Evolutionary conservation across 2,797 vertebrate species (phyloP), one percentile per base, ranked within the genome.

Genomic region (Sebastolobus altivelis): DNA sequence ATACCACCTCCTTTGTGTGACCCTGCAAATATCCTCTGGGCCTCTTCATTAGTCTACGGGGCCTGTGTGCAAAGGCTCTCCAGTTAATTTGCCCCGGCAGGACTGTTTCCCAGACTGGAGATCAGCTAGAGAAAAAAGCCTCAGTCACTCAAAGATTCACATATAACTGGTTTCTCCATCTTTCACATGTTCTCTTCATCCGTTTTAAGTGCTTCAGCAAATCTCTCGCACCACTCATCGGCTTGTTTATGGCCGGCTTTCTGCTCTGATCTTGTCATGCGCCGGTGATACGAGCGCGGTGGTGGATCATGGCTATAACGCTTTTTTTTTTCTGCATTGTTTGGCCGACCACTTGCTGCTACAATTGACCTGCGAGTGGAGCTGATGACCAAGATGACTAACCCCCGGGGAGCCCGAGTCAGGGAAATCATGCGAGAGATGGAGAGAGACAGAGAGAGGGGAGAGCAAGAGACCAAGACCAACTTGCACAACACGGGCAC

Each of bases 11-110:
- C 94, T 94, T 94, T 91, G 94, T 94, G 93, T 94, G 93, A 95
- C 93, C 96, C 94, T 92, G 92, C 92, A 96, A 95, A 96, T 95
- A 95, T 95, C 96, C 95, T 95, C 95, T 94, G 94, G 95, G 94
- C 93, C 91, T 94, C 93, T 95, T 95, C 95, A 96, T 96, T 95
- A 95, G 93, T 90, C 88, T 77, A 81, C 74, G 81, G 88, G 93
- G 89, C 89, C 92, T 91, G 92, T 85, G 90, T 91, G 92, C 89
- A 93, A 91, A 89, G 92, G 86, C 92, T 93, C 93, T 91, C 89
- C 75, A 91, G 92, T 93, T 95, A 94, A 96, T 96, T 96, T 95
- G 93, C 90, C 94, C 92, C 89, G 84, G 87, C 88, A 91, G 91
- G 89, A 94, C 90, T 88, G 79, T 90, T 89, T 79, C 85, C 87